Base-by-base conservation (phyloP, 1,140 invertebrate genomes). In the Oscheius sp. region DNA sequence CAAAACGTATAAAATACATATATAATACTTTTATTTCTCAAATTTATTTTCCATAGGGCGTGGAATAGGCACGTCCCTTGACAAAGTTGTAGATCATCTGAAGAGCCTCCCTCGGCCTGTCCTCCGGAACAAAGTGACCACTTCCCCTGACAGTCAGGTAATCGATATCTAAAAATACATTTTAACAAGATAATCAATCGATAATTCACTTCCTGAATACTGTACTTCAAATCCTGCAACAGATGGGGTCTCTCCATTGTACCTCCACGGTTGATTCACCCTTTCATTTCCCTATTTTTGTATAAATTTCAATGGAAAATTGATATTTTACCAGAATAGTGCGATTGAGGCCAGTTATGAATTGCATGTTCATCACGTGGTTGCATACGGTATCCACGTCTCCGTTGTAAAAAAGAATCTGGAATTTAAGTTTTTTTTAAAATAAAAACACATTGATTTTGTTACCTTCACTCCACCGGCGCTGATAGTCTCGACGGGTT, bases 81-180 rank as follows among this genome's bases (percentile, higher is more conserved):
- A 78, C 58, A 45, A 66, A 78, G 42, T 76, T 78, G 23, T 58
- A 66, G 38, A 80, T 45, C 77, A 78, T 78, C 76, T 78, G 77
- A 1, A 73, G 58, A 20, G 73, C 34, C 55, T 79, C 68, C 10
- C 49, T 49, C 0, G 77, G 77, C 35, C 68, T 31, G 45, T 78
- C 77, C 29, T 29, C n/a, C 34, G 78, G 73, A n/a, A 77, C 61
- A 7, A 72, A 68, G 55, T 72, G 69, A 1, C 67, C 67, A 38
- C 49, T 49, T 58, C 67, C 67, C 15, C 55, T 49, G 23, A 68
- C 67, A 1, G 67, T 59, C 26, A 68, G 34, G 29, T 58, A 68
- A 20, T 68, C 67, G 0, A 68, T 23, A 59, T 68, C 67, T 68
- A 31, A 0, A 68, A 45, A 29, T 23, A 42, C 7, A 2, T 29